Base-by-base conservation (phyloP, 2,797 vertebrate genomes). In the Poeciliopsis paucimaculata region DNA sequence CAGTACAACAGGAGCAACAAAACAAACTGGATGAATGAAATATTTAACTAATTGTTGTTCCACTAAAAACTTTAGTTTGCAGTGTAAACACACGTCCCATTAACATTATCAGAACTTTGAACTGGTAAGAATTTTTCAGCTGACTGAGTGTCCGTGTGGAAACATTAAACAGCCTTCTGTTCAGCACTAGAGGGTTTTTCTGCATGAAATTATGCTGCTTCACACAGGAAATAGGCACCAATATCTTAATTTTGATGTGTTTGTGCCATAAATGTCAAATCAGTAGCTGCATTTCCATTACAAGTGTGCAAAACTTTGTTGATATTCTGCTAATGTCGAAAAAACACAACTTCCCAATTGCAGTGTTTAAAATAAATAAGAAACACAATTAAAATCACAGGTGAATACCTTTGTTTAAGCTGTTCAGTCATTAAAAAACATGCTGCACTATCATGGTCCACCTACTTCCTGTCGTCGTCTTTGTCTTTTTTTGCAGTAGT, bases 1-100 rank as follows among this genome's bases (percentile, higher is more conserved):
- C 76, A 83, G 84, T 74, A 18, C 82, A 77, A 71, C 76, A 66
- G 68, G 76, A 75, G 60, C 72, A 39, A 82, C 77, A 74, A 31
- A 31, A 62, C 57, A 83, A 86, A 86, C 71, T 6, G 10, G 82
- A 82, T 36, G 6, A 49, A 85, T 83, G 62, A 64, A 73, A 47
- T 39, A 31, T 49, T 77, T 71, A 16, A 28, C 41, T 36, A 66
- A 12, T 66, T 66, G 4, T 66, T 43, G 36, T n/a, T 41, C 11
- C 23, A 16, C 39, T 70, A 15, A 43, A 70, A 70, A 23, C 39
- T 26, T 20, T 43, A 18, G 26, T 43, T 26, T 70, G 11, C 5
- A 16, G 23, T 68, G 36, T 23, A 41, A 68, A 68, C 64, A 41
- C 10, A 8, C 11, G 12, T 70, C 3, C 23, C 23, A 41, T 70